Conservation (phyloP, 2,113 vertebrate species). For the Xiphophorus hellerii region DNA sequence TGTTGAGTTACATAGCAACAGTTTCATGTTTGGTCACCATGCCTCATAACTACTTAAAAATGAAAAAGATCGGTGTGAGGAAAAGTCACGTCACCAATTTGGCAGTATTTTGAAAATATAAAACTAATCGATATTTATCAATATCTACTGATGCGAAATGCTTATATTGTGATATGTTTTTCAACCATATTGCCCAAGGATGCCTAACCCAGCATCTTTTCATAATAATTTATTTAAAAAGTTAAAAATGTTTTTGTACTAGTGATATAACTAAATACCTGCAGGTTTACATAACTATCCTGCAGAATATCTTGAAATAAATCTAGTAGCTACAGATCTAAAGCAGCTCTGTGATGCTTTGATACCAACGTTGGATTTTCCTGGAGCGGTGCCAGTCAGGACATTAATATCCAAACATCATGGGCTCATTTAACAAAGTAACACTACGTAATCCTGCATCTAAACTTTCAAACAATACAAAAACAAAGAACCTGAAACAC, state of each 20-base stretch:
- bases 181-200: no score
- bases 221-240: neutral
- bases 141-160: no score
- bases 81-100: no score
- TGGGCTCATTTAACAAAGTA: neutral
- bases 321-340: neutral
- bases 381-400: neutral
- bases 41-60: no score
- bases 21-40: no score
- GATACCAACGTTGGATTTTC: neutral
- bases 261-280: neutral
- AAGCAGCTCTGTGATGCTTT: neutral
- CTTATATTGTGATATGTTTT: no score
- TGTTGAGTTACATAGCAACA: no score
- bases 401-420: conserved; percentile 3
- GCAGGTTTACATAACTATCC: neutral
- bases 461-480: neutral
- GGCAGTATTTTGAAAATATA: no score
- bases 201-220: conserved; percentile 6
- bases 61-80: no score
- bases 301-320: neutral
- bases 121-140: no score
- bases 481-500: neutral
- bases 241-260: neutral
- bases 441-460: neutral